phyloP scores from a whole-genome alignment of 2,797 vertebrate genomes.

The Danio kyathit region DNA sequence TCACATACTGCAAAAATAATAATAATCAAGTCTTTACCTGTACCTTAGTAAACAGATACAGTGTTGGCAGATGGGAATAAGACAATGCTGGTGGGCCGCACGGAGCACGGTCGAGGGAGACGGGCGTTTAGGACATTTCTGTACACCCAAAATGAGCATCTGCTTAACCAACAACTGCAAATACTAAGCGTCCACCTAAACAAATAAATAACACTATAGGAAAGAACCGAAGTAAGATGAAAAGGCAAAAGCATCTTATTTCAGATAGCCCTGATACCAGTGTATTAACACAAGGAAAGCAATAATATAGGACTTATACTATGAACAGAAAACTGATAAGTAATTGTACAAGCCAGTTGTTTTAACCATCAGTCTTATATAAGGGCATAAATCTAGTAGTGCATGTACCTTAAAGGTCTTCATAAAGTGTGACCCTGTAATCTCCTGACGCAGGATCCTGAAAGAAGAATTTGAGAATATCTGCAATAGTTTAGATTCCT shows the following conservation, averaged over 20 bases:
- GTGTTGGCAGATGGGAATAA: background rate
- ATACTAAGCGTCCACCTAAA: background rate
- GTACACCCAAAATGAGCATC: background rate
- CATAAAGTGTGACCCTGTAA: background rate
- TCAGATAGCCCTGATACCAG: conserved; percentile 20
- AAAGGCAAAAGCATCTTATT: conserved; percentile 10
- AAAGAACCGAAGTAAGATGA: background rate
- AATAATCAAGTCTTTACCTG: background rate
- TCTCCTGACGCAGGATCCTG: background rate
- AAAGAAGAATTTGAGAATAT: background rate
- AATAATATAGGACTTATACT: background rate
- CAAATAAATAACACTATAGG: background rate
- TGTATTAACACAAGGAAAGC: conserved; percentile 36
- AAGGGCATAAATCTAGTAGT: conserved; percentile 13
- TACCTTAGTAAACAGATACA: conserved; percentile 48
- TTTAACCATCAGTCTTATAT: conserved; percentile 10
- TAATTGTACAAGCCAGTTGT: conserved; percentile 32
- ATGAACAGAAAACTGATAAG: conserved; percentile 21
- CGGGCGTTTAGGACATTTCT: background rate
- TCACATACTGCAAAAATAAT: background rate
- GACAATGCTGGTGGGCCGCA: background rate
- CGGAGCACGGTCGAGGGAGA: background rate
- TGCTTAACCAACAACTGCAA: background rate
- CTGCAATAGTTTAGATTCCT: background rate
- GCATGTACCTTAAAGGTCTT: conserved; percentile 9